phyloP scores from a whole-genome alignment of 1,140 invertebrate species.

The Atta colombica region DNA sequence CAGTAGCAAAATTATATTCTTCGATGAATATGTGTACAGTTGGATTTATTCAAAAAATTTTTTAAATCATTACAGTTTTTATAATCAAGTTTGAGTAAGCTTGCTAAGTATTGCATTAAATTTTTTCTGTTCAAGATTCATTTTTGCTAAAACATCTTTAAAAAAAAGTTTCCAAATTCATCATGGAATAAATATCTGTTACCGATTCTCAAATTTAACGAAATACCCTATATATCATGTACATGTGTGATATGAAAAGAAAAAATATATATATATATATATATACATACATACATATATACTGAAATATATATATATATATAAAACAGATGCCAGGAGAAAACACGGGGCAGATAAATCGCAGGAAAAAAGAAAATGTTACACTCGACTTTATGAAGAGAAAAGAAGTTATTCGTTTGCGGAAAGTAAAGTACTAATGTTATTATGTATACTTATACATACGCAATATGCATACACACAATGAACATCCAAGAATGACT shows the following conservation, averaged over 20 bases:
- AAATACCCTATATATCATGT: slow-evolving; percentile 51
- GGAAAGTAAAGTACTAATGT: slow-evolving; percentile 71
- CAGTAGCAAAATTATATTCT: slow-evolving; percentile 36
- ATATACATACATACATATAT: slow-evolving; percentile 68
- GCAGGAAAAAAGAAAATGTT: slow-evolving; percentile 61
- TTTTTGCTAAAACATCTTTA: neutral
- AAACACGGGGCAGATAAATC: slow-evolving; percentile 37
- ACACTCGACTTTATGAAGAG: slow-evolving; percentile 67
- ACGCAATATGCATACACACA: slow-evolving; percentile 9
- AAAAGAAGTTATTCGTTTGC: slow-evolving; percentile 71
- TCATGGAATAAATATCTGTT: slow-evolving; percentile 36
- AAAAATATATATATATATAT: slow-evolving; percentile 2
- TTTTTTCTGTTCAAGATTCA: neutral
- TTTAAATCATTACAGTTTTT: neutral
- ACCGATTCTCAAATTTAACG: slow-evolving; percentile 22
- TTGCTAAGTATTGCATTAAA: neutral
- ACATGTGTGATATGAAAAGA: slow-evolving; percentile 53
- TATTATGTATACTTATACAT: slow-evolving; percentile 39
- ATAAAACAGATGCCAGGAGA: slow-evolving; percentile 2
- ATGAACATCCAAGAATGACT: slow-evolving; percentile 66
- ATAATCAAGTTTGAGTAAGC: neutral
- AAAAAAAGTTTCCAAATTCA: slow-evolving; percentile 22
- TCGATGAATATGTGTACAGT: slow-evolving; percentile 5
- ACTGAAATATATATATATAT: slow-evolving; percentile 43
- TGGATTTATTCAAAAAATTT: slow-evolving; percentile 1